phyloP scores from a whole-genome alignment of 2,888 invertebrate species.

The Stictocephala bisonia region DNA sequence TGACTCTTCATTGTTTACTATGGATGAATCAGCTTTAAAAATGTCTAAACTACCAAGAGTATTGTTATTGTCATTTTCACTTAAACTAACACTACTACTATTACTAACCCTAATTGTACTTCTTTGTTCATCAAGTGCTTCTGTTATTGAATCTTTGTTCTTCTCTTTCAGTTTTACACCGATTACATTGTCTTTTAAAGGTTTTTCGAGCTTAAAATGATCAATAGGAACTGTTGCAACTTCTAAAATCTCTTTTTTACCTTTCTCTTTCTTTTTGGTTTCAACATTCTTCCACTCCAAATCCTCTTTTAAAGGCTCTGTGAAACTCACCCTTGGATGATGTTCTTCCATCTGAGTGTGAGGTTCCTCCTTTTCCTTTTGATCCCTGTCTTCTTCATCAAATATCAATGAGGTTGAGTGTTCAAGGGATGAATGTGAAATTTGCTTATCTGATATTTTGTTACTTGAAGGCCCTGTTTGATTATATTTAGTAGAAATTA shows the following conservation, averaged over 20 bases:
- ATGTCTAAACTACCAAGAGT: background rate
- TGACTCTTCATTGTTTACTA: conserved; percentile 4
- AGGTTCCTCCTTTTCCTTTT: background rate
- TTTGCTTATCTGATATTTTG: background rate
- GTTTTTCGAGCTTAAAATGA: conserved; percentile 18
- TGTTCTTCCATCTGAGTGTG: no score
- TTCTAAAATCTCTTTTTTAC: conserved; percentile 24
- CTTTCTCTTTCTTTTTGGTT: conserved; percentile 30
- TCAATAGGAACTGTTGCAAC: conserved; percentile 28
- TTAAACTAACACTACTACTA: conserved; percentile 32
- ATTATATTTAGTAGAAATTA: conserved; percentile 6
- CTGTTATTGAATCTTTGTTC: conserved; percentile 38
- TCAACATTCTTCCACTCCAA: conserved; percentile 13
- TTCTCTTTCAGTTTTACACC: conserved; percentile 23
- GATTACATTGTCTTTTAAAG: conserved; percentile 25
- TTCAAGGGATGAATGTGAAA: conserved; percentile 19
- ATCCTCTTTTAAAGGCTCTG: background rate
- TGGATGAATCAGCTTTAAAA: background rate
- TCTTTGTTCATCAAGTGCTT: conserved; percentile 45
- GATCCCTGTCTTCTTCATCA: conserved; percentile 5
- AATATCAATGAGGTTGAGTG: background rate
- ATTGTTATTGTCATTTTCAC: conserved; percentile 36
- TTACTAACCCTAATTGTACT: conserved; percentile 41
- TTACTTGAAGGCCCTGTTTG: conserved; percentile 1
- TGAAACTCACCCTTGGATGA: background rate